Evolutionary conservation across 2,888 invertebrate genomes (phyloP).

Genomic region (Elgonia sp.): DNA sequence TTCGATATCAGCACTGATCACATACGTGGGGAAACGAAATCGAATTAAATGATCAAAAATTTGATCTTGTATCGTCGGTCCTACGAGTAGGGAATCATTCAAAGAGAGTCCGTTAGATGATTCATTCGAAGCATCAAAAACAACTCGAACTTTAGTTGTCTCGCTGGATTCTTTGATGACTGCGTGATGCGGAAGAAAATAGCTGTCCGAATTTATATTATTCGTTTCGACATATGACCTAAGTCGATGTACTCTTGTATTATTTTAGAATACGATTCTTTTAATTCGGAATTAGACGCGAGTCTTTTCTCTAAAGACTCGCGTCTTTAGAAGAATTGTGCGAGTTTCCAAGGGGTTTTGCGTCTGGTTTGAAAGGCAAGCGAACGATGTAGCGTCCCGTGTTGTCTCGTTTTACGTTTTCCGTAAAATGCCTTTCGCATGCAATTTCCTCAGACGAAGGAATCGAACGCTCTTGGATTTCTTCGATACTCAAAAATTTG

Average conservation of each 20-base stretch:
- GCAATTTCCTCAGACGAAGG: background rate
- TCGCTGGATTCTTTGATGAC: slow-evolving; percentile 38
- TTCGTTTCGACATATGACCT: slow-evolving; percentile 20
- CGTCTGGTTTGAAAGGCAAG: background rate
- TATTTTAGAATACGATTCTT: slow-evolving; percentile 5
- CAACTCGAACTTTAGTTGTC: slow-evolving; percentile 26
- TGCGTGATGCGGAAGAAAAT: slow-evolving; percentile 44
- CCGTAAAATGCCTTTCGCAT: background rate
- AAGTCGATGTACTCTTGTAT: slow-evolving; percentile 42
- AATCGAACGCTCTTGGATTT: background rate
- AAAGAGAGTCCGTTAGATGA: slow-evolving; percentile 26
- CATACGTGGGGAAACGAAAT: slow-evolving; percentile 22
- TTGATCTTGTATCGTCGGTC: slow-evolving; percentile 20
- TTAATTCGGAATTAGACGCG: slow-evolving; percentile 8
- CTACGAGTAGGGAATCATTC: slow-evolving; percentile 7
- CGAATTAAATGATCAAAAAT: background rate
- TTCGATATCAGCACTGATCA: slow-evolving; percentile 21
- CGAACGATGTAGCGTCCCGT: background rate
- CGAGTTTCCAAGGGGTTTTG: background rate
- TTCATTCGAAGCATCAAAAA: slow-evolving; percentile 17
- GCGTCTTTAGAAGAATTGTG: slow-evolving; percentile 6
- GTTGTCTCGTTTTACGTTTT: background rate
- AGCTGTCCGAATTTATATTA: background rate
- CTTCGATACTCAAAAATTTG: slow-evolving; percentile 11
- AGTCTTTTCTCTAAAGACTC: slow-evolving; percentile 27